Conservation (phyloP, 2,113 vertebrate genomes). For the Plotosus lineatus region DNA sequence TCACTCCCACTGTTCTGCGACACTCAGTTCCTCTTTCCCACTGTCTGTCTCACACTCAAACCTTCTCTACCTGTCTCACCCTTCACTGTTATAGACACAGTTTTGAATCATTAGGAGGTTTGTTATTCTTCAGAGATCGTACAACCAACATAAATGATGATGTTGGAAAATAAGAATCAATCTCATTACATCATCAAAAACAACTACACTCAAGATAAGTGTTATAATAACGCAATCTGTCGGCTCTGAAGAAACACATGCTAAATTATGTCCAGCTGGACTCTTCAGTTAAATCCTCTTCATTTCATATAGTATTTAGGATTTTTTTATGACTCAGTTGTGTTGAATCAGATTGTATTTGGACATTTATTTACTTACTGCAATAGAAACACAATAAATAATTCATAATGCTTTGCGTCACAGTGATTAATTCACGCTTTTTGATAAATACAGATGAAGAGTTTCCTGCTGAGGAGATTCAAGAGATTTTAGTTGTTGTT, state of each 20-base stretch:
- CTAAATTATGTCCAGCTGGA: neutral
- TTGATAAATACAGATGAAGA: neutral
- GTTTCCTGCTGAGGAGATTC: neutral
- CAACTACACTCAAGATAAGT: neutral
- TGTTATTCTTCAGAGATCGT: neutral
- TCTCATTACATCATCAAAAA: neutral
- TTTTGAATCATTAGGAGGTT: neutral
- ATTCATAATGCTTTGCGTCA: neutral
- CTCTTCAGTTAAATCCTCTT: neutral
- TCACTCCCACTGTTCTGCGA: too few species aligned
- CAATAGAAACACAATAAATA: neutral
- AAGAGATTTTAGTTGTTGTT: neutral
- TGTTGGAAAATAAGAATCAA: neutral
- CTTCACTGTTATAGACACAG: neutral
- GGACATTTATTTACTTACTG: constrained; percentile 1
- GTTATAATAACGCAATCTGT: neutral
- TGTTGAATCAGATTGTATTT: constrained; percentile 4
- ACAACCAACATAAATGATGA: neutral
- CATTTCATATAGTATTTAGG: neutral
- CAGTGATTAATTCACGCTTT: neutral
- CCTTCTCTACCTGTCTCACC: neutral
- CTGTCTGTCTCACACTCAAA: neutral
- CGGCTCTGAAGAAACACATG: neutral
- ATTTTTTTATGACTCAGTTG: neutral
- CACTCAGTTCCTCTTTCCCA: neutral